These are phyloP conservation scores for Lobophora halterata DNA, from an alignment of 2,888 invertebrate species.

Conservation along the genomic window DNA sequence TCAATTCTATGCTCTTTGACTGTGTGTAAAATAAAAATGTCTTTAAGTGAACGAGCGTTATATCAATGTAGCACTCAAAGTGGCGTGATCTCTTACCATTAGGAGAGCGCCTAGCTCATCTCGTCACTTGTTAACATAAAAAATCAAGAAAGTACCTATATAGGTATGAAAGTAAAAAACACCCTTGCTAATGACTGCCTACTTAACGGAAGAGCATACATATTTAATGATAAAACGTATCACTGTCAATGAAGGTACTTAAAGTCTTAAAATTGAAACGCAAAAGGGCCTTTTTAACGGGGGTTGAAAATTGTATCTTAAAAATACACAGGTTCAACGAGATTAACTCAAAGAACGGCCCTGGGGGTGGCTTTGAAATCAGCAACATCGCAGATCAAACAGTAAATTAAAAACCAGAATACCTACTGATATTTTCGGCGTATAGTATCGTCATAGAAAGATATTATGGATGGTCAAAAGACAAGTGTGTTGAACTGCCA, in stretches of 20 bases:
- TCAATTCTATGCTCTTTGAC: no score
- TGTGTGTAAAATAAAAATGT: no score
- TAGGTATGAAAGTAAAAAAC: constrained; percentile 2
- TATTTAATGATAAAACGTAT: constrained; percentile 40
- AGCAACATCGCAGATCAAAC: constrained; percentile 64
- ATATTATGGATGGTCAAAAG: no score
- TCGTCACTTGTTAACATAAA: no score
- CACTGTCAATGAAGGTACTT: constrained; percentile 39
- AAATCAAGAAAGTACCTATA: no score
- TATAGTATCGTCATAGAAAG: no score
- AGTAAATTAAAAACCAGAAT: constrained; percentile 55
- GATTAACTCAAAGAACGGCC: constrained; percentile 49
- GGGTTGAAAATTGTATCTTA: constrained; percentile 66
- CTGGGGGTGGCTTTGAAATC: constrained; percentile 61
- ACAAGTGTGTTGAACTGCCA: no score
- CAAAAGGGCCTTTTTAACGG: constrained; percentile 52
- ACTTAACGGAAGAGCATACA: constrained; percentile 35
- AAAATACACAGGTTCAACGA: constrained; percentile 68
- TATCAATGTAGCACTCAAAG: no score
- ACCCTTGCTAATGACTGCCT: constrained; percentile 2
- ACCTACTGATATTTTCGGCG: no score
- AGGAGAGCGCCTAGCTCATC: no score
- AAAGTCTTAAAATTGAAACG: constrained; percentile 55
- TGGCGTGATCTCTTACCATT: no score
- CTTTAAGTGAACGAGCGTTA: no score